A percentile compares a stretch with the other conserved stretches of the same genome.
Conservation (phyloP, 2,113 vertebrate genomes). For the Forbesichthys papilliferus region DNA sequence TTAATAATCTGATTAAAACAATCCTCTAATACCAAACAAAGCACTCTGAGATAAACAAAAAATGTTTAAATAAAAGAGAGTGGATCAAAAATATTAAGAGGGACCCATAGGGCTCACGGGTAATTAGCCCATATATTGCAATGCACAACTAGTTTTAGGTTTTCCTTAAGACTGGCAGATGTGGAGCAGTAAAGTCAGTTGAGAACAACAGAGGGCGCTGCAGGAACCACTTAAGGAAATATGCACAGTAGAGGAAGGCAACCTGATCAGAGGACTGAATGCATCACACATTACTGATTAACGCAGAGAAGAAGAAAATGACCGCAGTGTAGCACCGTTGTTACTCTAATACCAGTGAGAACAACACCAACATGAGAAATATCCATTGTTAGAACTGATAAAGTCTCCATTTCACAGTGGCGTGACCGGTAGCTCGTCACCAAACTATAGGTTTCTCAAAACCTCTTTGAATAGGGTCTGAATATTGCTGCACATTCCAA, state of each 20-base stretch:
- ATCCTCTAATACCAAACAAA: slow-evolving; percentile 2
- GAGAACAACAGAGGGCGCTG: slow-evolving; percentile 61
- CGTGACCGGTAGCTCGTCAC: slow-evolving; percentile 60
- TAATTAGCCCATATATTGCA: slow-evolving; percentile 54
- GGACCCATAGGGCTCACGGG: slow-evolving; percentile 22
- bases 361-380: slow-evolving; percentile 15
- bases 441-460: slow-evolving; percentile 50
- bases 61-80: slow-evolving; percentile 44
- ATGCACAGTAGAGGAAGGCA: slow-evolving; percentile 16
- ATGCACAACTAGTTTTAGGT: slow-evolving; percentile 33
- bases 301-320: slow-evolving; percentile 10
- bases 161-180: slow-evolving; percentile 47
- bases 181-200: slow-evolving; percentile 43
- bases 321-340: slow-evolving; percentile 24
- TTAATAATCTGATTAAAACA: slow-evolving; percentile 27
- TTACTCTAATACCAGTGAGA: slow-evolving; percentile 19
- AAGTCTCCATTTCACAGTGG: slow-evolving; percentile 59
- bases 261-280: slow-evolving; percentile 25
- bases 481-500: not conserved
- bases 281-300: slow-evolving; percentile 31
- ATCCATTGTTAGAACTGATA: slow-evolving; percentile 51
- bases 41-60: slow-evolving; percentile 12
- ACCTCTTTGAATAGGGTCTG: slow-evolving; percentile 52
- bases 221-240: slow-evolving; percentile 40
- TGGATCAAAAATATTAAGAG: slow-evolving; percentile 21